Conservation (phyloP, 2,113 vertebrate species). For the Rattus rattus region DNA sequence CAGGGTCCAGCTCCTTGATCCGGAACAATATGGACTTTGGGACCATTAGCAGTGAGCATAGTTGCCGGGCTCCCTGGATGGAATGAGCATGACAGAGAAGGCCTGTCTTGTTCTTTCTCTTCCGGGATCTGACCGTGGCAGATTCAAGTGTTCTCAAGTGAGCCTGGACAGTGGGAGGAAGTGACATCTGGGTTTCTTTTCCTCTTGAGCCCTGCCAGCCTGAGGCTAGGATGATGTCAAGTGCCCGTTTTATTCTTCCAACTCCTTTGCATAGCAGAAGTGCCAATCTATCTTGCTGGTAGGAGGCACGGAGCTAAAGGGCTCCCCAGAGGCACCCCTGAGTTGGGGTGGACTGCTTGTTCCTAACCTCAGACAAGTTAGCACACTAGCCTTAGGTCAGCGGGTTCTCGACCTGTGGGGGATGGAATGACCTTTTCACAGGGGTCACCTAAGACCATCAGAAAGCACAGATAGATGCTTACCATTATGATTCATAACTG, state of each 20-base stretch:
- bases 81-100: too few species aligned
- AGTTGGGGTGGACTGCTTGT: neutral
- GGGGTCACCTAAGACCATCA: neutral
- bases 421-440: neutral
- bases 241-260: neutral
- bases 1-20: neutral
- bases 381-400: neutral
- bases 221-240: neutral
- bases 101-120: neutral
- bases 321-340: neutral
- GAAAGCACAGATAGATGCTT: neutral
- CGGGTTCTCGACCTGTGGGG: neutral
- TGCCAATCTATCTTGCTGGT: neutral
- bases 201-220: neutral
- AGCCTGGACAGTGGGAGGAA: neutral
- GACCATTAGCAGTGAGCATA: neutral
- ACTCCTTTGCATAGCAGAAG: neutral
- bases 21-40: neutral
- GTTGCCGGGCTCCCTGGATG: neutral
- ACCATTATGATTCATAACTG: neutral
- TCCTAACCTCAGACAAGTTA: neutral
- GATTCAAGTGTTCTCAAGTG: neutral
- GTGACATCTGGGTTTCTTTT: too few species aligned
- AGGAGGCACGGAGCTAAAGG: neutral
- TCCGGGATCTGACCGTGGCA: neutral